These are phyloP conservation scores for Nyctibius grandis DNA, from an alignment of 2,797 vertebrate genomes.

Conservation along the genomic window DNA sequence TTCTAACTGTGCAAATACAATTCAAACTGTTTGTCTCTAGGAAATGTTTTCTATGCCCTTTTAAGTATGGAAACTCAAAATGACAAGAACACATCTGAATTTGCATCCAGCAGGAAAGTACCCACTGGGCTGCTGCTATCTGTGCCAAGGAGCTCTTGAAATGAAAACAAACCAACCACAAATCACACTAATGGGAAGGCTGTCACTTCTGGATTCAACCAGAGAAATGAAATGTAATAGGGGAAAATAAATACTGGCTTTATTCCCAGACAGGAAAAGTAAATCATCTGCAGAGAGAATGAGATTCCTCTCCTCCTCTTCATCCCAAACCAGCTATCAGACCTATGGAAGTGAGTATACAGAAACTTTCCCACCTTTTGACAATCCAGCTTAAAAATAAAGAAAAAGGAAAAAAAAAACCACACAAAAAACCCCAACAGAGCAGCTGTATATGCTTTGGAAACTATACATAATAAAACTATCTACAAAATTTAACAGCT, in stretches of 20 bases:
- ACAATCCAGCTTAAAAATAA: neutral
- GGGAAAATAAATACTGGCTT: slow-evolving; percentile 32
- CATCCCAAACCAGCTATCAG: neutral
- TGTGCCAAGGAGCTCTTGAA: neutral
- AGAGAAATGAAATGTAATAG: slow-evolving; percentile 9
- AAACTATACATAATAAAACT: neutral
- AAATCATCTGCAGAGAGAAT: neutral
- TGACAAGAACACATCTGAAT: neutral
- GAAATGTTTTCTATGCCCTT: neutral
- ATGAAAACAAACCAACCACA: neutral
- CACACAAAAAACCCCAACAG: neutral
- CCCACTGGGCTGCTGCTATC: neutral
- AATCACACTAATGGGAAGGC: slow-evolving; percentile 17
- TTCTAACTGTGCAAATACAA: neutral
- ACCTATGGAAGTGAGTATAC: neutral
- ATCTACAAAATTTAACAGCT: neutral
- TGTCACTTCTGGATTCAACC: slow-evolving; percentile 18
- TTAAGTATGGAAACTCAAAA: neutral
- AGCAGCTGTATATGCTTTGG: neutral
- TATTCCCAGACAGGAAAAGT: neutral
- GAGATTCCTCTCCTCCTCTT: neutral
- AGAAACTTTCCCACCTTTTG: neutral
- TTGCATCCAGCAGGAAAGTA: neutral
- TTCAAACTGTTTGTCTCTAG: neutral
- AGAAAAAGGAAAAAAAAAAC: neutral